Base-by-base conservation (phyloP, 2,113 vertebrate species). In the Nibea albiflora region DNA sequence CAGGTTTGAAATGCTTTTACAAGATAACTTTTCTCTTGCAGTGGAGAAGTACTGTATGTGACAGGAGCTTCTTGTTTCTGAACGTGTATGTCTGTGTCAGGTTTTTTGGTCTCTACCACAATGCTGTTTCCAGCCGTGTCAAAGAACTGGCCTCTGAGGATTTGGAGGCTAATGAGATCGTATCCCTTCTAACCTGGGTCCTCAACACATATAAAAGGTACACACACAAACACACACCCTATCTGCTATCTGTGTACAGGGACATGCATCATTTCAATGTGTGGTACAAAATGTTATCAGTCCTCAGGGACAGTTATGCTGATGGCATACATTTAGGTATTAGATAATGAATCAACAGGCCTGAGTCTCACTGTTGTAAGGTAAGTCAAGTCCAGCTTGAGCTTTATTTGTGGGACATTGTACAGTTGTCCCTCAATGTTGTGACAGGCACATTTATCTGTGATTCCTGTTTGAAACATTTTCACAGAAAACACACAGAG, bases 141-240 rank as follows among this genome's bases (percentile, higher is more conserved):
- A 96, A 96, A 81, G 98, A 99, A 66, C 95, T 99, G 2, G 95
- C 97, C 1, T 90, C 94, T 0, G 98, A 99, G 82, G 96, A 99
- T 65, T 91, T 99, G 82, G 98, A 99, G 87, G 97, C 97, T 24
- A 99, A 98, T 42, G 98, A 99, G 85, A 99, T 99, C 0, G 98
- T 99, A 66, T 98, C 97, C 67, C 93, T 99, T 70, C 92, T 99
- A 0, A 96, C 95, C 0, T 99, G 98, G 98, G 97, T 99, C 71
- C 95, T 99, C 22, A 99, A 99, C 92, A 99, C 98, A 0, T 99
- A 99, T 22, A 95, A 95, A 22, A 99, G 98, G 98, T 99, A 92
- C 90, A n/a, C 5, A 16, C n/a, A 12, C 12, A 9, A 14, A 35
- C 5, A 24, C 12, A 26, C 22, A 53, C 7, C n/a, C 12, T 39